Conservation (phyloP, 2,888 invertebrate genomes). For the Athalia cordata region DNA sequence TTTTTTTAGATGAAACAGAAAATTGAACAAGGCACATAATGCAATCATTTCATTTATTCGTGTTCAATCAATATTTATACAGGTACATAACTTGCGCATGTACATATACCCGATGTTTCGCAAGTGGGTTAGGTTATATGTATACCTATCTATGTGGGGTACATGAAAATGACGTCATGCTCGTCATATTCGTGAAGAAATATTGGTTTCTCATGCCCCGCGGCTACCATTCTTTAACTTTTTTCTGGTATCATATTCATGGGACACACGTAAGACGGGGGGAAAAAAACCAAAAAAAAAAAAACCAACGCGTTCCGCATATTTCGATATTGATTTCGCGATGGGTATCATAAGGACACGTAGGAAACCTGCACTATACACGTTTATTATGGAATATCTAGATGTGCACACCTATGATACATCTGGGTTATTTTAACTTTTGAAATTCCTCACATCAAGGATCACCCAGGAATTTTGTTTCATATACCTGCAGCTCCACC, state of each 20-base stretch:
- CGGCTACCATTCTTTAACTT: background rate
- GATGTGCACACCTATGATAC: background rate
- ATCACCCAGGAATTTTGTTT: too few species aligned
- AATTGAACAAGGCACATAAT: background rate
- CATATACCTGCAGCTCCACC: too few species aligned
- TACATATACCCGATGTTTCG: too few species aligned
- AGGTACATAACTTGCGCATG: too few species aligned
- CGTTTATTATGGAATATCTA: background rate
- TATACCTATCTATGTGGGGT: too few species aligned
- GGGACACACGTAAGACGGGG: too few species aligned
- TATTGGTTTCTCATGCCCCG: conserved; percentile 10
- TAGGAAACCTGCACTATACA: background rate
- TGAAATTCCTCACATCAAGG: background rate
- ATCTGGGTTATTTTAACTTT: background rate
- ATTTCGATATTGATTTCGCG: conserved; percentile 26
- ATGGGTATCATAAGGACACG: conserved; percentile 8
- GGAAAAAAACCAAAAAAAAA: background rate
- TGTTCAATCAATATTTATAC: too few species aligned
- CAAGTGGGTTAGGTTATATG: too few species aligned
- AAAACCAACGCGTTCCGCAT: background rate
- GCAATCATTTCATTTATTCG: background rate
- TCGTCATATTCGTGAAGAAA: conserved; percentile 1
- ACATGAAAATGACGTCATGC: background rate
- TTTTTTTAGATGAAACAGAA: background rate
- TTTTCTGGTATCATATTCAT: conserved; percentile 15